Evolutionary conservation across 2,888 invertebrate genomes (phyloP).

Genomic region (Eucera pruinosa): DNA sequence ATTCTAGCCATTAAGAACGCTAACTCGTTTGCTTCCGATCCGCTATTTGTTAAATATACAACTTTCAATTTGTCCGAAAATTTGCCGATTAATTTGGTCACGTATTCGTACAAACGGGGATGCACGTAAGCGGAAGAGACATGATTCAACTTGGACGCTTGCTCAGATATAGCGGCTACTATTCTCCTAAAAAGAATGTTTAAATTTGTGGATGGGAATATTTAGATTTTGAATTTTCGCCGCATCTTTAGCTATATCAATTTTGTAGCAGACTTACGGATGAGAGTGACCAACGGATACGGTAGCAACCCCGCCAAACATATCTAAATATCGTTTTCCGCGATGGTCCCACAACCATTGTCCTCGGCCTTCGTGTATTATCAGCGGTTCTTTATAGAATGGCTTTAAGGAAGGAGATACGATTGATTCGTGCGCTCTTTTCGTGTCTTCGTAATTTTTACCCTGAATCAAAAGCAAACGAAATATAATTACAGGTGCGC

Average conservation of each 20-base stretch:
- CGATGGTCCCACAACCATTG: conserved; percentile 96
- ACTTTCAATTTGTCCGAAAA: conserved; percentile 95
- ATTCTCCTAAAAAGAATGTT: conserved; percentile 89
- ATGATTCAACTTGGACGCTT: conserved; percentile 94
- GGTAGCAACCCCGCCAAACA: conserved; percentile 98
- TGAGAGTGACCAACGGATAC: conserved; percentile 99
- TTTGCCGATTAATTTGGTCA: conserved; percentile 91
- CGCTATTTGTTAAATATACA: conserved; percentile 97
- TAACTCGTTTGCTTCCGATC: conserved; percentile 98
- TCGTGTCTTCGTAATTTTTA: conserved; percentile 86
- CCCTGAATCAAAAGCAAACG: conserved; percentile 85
- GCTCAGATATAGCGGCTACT: conserved; percentile 90
- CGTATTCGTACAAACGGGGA: conserved; percentile 95
- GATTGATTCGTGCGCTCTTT: conserved; percentile 87
- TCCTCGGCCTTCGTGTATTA: conserved; percentile 94
- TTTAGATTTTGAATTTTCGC: background rate
- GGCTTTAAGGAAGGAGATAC: conserved; percentile 90
- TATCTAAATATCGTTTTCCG: conserved; percentile 95
- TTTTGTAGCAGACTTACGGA: conserved; percentile 89
- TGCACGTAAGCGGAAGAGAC: conserved; percentile 96
- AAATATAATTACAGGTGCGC: too few species aligned
- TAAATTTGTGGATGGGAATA: background rate
- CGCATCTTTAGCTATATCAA: background rate
- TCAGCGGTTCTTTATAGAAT: conserved; percentile 92
- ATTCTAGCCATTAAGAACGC: conserved; percentile 94